Evolutionary conservation across 1,140 invertebrate genomes (phyloP).

Genomic region (Ericerus pela): DNA sequence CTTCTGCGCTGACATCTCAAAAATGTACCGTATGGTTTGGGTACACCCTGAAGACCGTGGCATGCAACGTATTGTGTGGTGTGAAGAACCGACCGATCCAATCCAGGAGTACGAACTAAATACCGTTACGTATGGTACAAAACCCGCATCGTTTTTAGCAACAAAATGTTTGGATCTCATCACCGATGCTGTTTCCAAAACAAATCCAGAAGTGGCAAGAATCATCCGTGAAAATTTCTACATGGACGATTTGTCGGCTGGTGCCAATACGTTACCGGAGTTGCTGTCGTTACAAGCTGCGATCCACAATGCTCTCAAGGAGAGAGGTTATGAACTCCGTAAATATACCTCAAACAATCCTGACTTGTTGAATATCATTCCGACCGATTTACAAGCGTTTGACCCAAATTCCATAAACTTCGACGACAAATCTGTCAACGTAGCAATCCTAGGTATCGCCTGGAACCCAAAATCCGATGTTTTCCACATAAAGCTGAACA

Average conservation of each 20-base stretch:
- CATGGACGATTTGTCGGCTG: constrained; percentile 29
- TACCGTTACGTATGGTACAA: constrained; percentile 31
- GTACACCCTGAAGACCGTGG: too few species aligned
- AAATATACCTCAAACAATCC: too few species aligned
- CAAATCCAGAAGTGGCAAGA: constrained; percentile 24
- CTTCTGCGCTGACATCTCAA: too few species aligned
- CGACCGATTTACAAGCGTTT: too few species aligned
- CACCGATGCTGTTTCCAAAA: constrained; percentile 22
- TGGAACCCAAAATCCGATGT: neutral
- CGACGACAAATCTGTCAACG: too few species aligned
- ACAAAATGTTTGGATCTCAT: constrained; percentile 26
- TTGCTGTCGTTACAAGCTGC: constrained; percentile 1
- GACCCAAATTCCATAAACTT: too few species aligned
- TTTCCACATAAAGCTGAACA: too few species aligned
- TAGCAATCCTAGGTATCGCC: constrained; percentile 1
- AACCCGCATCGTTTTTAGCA: constrained; percentile 28
- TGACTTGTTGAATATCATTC: too few species aligned
- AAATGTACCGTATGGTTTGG: too few species aligned
- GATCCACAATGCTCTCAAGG: too few species aligned
- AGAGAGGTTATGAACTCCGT: too few species aligned
- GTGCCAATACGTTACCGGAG: constrained; percentile 22
- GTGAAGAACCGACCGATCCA: neutral
- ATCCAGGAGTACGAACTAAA: too few species aligned
- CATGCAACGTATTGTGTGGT: neutral
- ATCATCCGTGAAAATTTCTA: constrained; percentile 26